phyloP scores from a whole-genome alignment of 1,140 invertebrate species.

The Lithobius niger region DNA sequence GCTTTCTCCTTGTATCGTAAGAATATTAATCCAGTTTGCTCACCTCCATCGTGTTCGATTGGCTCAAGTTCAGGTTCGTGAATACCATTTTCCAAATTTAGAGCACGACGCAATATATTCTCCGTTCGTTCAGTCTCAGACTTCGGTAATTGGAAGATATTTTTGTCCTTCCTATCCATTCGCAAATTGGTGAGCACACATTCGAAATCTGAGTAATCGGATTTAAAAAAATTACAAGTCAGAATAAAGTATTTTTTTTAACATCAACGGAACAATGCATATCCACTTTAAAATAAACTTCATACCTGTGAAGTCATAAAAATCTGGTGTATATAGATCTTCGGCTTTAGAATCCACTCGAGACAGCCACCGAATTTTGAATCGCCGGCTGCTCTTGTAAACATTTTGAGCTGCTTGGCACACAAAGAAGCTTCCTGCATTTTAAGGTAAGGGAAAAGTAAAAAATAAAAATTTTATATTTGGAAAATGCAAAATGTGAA shows the following conservation, averaged over 20 bases:
- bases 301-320: constrained; percentile 69
- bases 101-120: constrained; percentile 68
- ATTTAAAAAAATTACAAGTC: constrained; percentile 6
- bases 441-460: no score
- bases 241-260: constrained; percentile 9
- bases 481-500: neutral
- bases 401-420: constrained; percentile 85
- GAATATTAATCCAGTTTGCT: no score
- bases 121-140: constrained; percentile 59
- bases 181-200: constrained; percentile 74
- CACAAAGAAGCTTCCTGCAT: constrained; percentile 71
- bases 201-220: constrained; percentile 52
- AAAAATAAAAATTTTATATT: neutral
- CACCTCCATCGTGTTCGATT: constrained; percentile 71
- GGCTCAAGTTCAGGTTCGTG: constrained; percentile 39
- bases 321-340: constrained; percentile 72
- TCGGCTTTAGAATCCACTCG: constrained; percentile 40
- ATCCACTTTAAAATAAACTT: neutral
- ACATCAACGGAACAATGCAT: neutral
- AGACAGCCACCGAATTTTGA: constrained; percentile 78
- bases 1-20: no score
- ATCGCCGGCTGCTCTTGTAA: constrained; percentile 61
- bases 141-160: constrained; percentile 50
- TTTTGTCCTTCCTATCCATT: constrained; percentile 55
- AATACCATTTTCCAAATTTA: constrained; percentile 63